A percentile compares a stretch with the other conserved stretches of the same genome.
Conservation (phyloP, 2,888 invertebrate species). For the Amblyjoppa fuscipennis region DNA sequence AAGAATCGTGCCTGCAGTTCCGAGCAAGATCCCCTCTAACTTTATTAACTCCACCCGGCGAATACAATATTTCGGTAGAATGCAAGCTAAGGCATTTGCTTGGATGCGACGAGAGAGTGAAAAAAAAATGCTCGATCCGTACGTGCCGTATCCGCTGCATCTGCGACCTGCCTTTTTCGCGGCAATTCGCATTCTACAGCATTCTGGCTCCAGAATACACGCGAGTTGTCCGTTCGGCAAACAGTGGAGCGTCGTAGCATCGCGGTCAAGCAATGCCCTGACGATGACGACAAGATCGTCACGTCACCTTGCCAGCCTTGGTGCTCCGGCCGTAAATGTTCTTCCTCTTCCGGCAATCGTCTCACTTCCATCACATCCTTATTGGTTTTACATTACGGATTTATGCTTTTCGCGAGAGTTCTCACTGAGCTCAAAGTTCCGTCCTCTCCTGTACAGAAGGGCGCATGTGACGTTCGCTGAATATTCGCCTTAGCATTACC, state of each 20-base stretch:
- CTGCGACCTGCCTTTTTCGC: slow-evolving; percentile 10
- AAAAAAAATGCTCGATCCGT: slow-evolving; percentile 24
- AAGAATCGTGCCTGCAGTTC: slow-evolving; percentile 10
- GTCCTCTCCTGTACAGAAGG: no score
- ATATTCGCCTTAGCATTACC: no score
- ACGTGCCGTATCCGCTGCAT: slow-evolving; percentile 47
- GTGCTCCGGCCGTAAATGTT: slow-evolving; percentile 37
- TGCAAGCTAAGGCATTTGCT: slow-evolving; percentile 1
- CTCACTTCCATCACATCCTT: slow-evolving; percentile 4
- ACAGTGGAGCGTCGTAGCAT: slow-evolving; percentile 25
- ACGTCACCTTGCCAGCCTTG: slow-evolving; percentile 6
- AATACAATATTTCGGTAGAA: background rate
- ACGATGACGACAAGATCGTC: slow-evolving; percentile 23
- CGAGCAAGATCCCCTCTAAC: background rate
- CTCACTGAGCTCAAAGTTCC: background rate
- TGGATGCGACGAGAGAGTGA: slow-evolving; percentile 8
- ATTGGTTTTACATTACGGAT: slow-evolving; percentile 19
- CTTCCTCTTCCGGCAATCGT: slow-evolving; percentile 9
- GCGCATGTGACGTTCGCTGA: no score
- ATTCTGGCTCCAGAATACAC: slow-evolving; percentile 32
- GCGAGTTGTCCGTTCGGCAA: slow-evolving; percentile 18
- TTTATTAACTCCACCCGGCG: background rate
- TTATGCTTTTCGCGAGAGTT: slow-evolving; percentile 12
- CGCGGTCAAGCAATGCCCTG: slow-evolving; percentile 32
- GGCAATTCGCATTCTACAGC: slow-evolving; percentile 19